phyloP scores from a whole-genome alignment of 30 jellyfish, hydroid and myxozoan species.

The Aurelia aurita complex sp. Pacific region DNA sequence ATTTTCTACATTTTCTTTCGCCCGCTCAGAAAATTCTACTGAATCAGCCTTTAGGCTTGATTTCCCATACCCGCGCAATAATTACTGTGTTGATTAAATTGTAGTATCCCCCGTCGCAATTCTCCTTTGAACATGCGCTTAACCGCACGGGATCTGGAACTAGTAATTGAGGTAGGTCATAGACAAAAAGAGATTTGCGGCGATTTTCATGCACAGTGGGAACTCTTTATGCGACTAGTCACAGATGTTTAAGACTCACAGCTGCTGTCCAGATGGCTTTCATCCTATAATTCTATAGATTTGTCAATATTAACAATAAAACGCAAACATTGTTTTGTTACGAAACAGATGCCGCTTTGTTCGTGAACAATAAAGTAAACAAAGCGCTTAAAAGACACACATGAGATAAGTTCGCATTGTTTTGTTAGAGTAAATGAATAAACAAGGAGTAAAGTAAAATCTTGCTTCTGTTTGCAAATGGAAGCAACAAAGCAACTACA shows the following conservation, averaged over 20 bases:
- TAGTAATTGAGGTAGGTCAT: slow-evolving; percentile 42
- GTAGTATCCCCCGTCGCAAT: slow-evolving; percentile 28
- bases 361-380: slow-evolving; percentile 32
- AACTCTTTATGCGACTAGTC: slow-evolving; percentile 50
- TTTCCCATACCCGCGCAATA: not conserved
- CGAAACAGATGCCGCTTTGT: slow-evolving; percentile 29
- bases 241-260: slow-evolving; percentile 67
- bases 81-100: not conserved
- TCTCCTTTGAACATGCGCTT: slow-evolving; percentile 11
- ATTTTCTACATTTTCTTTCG: too few relatives aligned
- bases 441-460: slow-evolving; percentile 37
- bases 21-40: not conserved
- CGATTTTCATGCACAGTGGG: slow-evolving; percentile 72
- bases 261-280: slow-evolving; percentile 75
- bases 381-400: slow-evolving; percentile 68
- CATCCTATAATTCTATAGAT: slow-evolving; percentile 41
- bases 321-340: slow-evolving; percentile 36
- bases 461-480: slow-evolving; percentile 36
- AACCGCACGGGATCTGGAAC: slow-evolving; percentile 53
- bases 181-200: slow-evolving; percentile 63
- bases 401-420: slow-evolving; percentile 62
- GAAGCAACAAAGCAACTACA: slow-evolving; percentile 41
- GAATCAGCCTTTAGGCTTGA: not conserved
- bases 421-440: slow-evolving; percentile 25
- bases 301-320: slow-evolving; percentile 69